Conservation (phyloP, 2,113 vertebrate species). For the Oryzias javanicus region DNA sequence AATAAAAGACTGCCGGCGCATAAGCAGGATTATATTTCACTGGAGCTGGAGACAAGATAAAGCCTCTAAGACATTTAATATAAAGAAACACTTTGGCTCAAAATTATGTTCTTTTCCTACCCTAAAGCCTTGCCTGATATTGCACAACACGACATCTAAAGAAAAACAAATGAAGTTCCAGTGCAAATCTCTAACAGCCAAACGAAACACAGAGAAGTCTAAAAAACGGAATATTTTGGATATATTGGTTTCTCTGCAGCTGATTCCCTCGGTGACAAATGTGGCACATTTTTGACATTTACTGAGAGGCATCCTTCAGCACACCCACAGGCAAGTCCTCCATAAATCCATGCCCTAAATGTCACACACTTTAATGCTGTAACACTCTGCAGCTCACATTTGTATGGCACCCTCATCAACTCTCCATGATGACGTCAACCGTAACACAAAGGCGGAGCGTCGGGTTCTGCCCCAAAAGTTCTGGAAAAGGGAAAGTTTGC, state of each 20-base stretch:
- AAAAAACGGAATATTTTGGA: slow-evolving; percentile 4
- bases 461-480: slow-evolving; percentile 19
- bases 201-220: background rate
- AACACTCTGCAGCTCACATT: slow-evolving; percentile 31
- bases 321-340: slow-evolving; percentile 25
- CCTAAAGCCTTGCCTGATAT: background rate
- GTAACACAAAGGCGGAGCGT: slow-evolving; percentile 43
- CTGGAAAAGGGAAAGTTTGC: background rate
- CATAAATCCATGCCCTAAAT: slow-evolving; percentile 39
- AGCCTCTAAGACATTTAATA: slow-evolving; percentile 22
- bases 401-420: slow-evolving; percentile 34
- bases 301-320: slow-evolving; percentile 11
- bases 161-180: slow-evolving; percentile 17
- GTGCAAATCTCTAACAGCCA: slow-evolving; percentile 7
- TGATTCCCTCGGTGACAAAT: background rate
- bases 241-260: background rate
- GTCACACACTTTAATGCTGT: slow-evolving; percentile 46
- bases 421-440: slow-evolving; percentile 44
- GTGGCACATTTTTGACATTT: slow-evolving; percentile 14
- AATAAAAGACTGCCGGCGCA: slow-evolving; percentile 27
- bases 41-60: slow-evolving; percentile 29
- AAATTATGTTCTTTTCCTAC: slow-evolving; percentile 42
- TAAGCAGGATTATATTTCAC: slow-evolving; percentile 17
- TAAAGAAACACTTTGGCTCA: slow-evolving; percentile 19
- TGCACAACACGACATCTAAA: slow-evolving; percentile 21